Percentiles rank a stretch among this genome's conserved stretches.
These are phyloP conservation scores for Ophiothrix spiculata DNA, from an alignment of 35 echinoderm and acorn worm genomes.

Conservation along the genomic window DNA sequence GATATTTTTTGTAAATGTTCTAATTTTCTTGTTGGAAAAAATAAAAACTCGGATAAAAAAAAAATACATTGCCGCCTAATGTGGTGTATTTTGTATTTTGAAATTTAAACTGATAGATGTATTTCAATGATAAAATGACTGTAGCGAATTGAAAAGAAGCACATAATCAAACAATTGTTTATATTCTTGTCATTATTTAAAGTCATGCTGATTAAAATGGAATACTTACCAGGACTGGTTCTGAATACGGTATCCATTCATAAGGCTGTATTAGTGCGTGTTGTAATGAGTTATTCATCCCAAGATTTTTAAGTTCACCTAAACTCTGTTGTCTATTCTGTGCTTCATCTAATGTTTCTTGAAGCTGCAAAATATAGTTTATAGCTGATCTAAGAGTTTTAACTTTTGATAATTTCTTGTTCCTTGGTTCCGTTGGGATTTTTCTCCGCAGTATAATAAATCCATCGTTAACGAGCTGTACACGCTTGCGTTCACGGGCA, in stretches of 20 bases:
- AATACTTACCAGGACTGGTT: conserved; percentile 13
- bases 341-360: conserved; percentile 79
- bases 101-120: too few species aligned
- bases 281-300: conserved; percentile 21
- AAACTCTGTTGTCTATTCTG: conserved; percentile 65
- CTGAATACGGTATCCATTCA: conserved; percentile 22
- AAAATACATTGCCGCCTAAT: too few species aligned
- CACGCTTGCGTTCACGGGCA: conserved; percentile 85
- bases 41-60: too few species aligned
- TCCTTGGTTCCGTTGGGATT: conserved; percentile 91
- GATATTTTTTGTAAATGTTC: too few species aligned
- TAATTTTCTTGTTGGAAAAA: too few species aligned
- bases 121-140: too few species aligned
- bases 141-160: too few species aligned
- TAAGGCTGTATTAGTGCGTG: not conserved
- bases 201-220: too few species aligned
- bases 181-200: too few species aligned
- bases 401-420: conserved; percentile 98
- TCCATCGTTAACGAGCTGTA: conserved; percentile 94
- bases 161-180: too few species aligned
- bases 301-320: conserved; percentile 49
- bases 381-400: conserved; percentile 96
- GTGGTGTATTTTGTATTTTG: too few species aligned
- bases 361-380: conserved; percentile 95
- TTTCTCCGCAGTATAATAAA: conserved; percentile 81